A percentile compares a stretch with the other conserved stretches of the same genome.
phyloP scores from a whole-genome alignment of 92 coral and sea anemone genomes.

The Diadumene lineata region DNA sequence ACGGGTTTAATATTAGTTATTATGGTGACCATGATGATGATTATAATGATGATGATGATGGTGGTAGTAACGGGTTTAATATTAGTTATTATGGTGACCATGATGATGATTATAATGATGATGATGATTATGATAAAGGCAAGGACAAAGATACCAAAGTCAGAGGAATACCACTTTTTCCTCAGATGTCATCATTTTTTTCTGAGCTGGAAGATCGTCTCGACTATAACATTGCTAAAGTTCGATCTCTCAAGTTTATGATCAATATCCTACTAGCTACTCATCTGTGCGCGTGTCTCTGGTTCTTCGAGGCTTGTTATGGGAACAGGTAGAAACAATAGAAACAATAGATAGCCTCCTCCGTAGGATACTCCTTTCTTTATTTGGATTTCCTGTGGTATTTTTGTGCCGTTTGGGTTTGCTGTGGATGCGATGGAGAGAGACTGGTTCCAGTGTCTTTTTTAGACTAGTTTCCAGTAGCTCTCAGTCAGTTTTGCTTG shows the following conservation, averaged over 20 bases:
- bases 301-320: constrained; percentile 79
- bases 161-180: not conserved
- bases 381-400: too few species aligned
- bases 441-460: too few species aligned
- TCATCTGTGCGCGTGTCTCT: constrained; percentile 70
- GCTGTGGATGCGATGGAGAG: too few species aligned
- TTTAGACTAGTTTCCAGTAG: too few species aligned
- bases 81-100: not conserved
- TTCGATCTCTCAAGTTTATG: constrained; percentile 71
- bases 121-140: not conserved
- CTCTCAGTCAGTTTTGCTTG: too few species aligned
- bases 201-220: constrained; percentile 70
- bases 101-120: not conserved
- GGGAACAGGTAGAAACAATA: constrained; percentile 46
- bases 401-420: too few species aligned
- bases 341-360: not conserved
- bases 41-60: too few species aligned
- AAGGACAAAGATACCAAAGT: not conserved
- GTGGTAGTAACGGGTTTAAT: too few species aligned
- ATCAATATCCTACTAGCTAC: constrained; percentile 72
- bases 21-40: too few species aligned
- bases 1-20: too few species aligned
- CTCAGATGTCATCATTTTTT: constrained; percentile 75
- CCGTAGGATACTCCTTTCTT: too few species aligned
- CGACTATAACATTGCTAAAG: constrained; percentile 66